Base-by-base conservation (phyloP, 2,113 vertebrate genomes). In the Archocentrus centrarchus region DNA sequence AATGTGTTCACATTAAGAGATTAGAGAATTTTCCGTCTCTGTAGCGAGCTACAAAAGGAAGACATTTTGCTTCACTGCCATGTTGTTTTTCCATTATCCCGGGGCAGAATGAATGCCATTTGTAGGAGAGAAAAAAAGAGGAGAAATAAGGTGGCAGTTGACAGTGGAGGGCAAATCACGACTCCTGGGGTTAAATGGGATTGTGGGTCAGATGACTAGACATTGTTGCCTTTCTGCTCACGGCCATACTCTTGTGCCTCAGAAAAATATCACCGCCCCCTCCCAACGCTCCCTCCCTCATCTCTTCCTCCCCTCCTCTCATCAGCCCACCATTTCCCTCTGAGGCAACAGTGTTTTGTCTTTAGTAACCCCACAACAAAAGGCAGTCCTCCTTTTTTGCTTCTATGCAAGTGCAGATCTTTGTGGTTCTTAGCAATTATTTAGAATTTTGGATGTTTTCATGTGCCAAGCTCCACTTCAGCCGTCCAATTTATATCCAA, bases 151-250 rank as follows among this genome's bases (percentile, higher is more conserved):
- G 75, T 80, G 58, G 63, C 85, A 47, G 82, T 80, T 89, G 89
- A 87, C 84, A 90, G 87, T 44, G 88, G 87, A 91, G 86, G 86
- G 89, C 86, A 89, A 91, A 91, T 92, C 75, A 91, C 37, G 79
- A 92, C 88, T 90, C 91, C 89, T 84, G 82, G 63, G 93, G 93
- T 94, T 94, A 92, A 93, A 92, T 86, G 90, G 88, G 81, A 93
- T 91, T 93, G 93, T 94, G 91, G 93, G 92, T 93, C 94, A 94
- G 92, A 91, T 91, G 91, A 93, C 91, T 92, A 92, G 91, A 93
- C 90, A 84, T 60, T 3, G 79, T 18, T 86, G 83, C 66, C 81
- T 79, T 83, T 88, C 79, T 6, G 81, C 86, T 83, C 61, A 77
- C 78, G 86, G 83, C 84, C 81, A 85, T 88, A 47, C 81, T 85